Percentiles rank a stretch among this genome's conserved stretches.
phyloP scores from a whole-genome alignment of 2,113 vertebrate genomes.

The Siphamia tubifer region DNA sequence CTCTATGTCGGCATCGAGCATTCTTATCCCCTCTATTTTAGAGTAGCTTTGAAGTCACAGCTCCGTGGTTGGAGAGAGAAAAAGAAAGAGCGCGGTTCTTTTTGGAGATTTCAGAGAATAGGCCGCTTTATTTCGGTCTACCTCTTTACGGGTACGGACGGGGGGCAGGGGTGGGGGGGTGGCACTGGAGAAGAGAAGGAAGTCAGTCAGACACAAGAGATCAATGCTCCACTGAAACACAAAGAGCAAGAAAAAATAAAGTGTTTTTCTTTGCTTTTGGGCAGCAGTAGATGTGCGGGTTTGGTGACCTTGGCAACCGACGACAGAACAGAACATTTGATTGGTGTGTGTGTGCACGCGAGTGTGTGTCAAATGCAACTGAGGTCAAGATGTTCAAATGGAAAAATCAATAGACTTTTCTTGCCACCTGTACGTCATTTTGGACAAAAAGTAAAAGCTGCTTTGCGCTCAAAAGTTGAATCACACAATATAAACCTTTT shows the following conservation, averaged over 20 bases:
- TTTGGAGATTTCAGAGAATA: constrained; percentile 49
- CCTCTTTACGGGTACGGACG: not conserved
- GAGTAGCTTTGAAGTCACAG: constrained; percentile 36
- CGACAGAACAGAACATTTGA: constrained; percentile 22
- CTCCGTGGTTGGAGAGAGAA: constrained; percentile 1
- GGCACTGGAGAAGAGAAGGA: constrained; percentile 29
- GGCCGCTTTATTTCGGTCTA: constrained; percentile 40
- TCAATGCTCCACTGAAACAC: constrained; percentile 42
- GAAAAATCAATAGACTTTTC: not conserved
- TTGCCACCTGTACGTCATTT: not conserved
- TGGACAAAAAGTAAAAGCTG: not conserved
- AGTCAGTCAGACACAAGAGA: constrained; percentile 29
- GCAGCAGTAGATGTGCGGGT: constrained; percentile 6
- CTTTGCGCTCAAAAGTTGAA: not conserved
- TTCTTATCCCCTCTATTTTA: constrained; percentile 21
- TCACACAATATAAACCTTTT: not conserved
- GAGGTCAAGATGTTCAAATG: constrained; percentile 19
- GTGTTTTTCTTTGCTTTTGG: constrained; percentile 40
- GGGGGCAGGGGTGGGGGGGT: constrained; percentile 13
- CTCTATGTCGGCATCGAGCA: not conserved
- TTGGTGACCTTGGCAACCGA: constrained; percentile 57
- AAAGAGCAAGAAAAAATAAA: constrained; percentile 30
- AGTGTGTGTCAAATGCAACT: not conserved
- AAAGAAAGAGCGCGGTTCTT: constrained; percentile 4
- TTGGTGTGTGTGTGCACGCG: not conserved